Conservation (phyloP, 2,113 vertebrate genomes). For the Daboia siamensis region DNA sequence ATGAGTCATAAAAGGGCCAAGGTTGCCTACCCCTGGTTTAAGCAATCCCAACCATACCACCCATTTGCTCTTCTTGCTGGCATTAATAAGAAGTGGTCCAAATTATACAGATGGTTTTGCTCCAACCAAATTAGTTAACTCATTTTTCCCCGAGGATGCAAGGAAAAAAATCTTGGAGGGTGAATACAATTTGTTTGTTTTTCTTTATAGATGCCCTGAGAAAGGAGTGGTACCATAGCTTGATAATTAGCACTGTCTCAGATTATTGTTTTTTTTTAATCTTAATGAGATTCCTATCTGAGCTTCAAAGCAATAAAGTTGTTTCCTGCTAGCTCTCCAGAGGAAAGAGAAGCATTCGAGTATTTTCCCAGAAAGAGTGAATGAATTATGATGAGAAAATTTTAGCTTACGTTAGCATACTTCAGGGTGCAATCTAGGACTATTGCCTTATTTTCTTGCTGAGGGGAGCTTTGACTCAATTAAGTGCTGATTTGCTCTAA, state of each 20-base stretch:
- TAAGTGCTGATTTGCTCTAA: background rate
- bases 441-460: too few species aligned
- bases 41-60: background rate
- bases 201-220: background rate
- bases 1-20: too few species aligned
- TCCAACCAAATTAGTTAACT: background rate
- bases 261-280: background rate
- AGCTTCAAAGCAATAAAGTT: background rate
- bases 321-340: background rate
- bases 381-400: background rate
- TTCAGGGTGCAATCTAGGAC: background rate
- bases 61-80: background rate
- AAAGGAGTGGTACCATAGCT: background rate
- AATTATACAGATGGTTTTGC: background rate
- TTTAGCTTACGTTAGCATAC: background rate
- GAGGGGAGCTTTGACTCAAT: background rate
- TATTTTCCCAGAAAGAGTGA: background rate
- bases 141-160: background rate
- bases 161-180: background rate
- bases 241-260: background rate
- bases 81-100: background rate
- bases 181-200: background rate
- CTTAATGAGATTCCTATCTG: background rate
- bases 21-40: background rate
- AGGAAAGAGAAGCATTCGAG: background rate